Conservation (phyloP, 2,888 invertebrate genomes). For the Fragum sueziense region DNA sequence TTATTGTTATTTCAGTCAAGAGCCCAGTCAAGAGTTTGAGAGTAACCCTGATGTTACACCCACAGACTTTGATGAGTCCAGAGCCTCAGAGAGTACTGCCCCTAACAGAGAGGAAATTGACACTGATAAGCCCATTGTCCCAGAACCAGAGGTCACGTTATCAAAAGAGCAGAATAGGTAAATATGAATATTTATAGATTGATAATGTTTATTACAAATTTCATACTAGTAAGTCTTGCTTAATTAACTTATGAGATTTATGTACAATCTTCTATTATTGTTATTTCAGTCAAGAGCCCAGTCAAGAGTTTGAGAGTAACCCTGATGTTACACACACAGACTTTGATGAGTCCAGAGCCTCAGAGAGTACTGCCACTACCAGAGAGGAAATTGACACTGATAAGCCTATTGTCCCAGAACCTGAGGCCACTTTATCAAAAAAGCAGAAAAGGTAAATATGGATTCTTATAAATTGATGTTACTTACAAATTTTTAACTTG, state of each 20-base stretch:
- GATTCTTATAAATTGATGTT: background rate
- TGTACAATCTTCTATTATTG: background rate
- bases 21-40: background rate
- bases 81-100: background rate
- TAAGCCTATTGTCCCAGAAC: background rate
- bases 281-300: background rate
- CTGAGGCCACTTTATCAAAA: background rate
- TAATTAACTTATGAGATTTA: background rate
- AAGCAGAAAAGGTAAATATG: background rate
- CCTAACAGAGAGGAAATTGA: background rate
- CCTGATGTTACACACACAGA: background rate
- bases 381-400: background rate
- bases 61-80: background rate
- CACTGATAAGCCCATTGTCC: background rate
- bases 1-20: background rate
- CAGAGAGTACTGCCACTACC: background rate
- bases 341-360: background rate
- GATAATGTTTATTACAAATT: background rate
- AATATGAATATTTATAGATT: background rate
- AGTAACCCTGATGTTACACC: background rate
- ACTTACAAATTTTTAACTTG: too few relatives aligned
- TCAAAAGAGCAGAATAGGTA: background rate
- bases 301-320: background rate
- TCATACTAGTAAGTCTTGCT: background rate
- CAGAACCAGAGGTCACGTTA: background rate